Evolutionary conservation across 1,140 invertebrate genomes (phyloP).

Genomic region (Eciton burchellii): DNA sequence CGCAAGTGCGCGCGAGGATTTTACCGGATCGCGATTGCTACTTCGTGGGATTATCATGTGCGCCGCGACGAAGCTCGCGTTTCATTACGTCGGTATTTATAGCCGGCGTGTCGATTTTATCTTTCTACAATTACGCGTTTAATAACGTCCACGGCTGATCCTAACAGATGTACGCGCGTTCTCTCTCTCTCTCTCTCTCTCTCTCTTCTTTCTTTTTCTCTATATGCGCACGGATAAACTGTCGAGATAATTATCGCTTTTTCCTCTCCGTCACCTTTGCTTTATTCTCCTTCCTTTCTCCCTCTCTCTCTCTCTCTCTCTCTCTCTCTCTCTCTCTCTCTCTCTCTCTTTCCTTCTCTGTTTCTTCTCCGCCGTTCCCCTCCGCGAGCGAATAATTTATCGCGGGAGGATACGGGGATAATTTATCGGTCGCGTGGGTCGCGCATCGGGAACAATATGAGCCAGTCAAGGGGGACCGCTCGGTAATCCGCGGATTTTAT

Average conservation of each 20-base stretch:
- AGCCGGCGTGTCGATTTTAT: too few species aligned
- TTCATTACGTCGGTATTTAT: neutral
- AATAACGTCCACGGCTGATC: neutral
- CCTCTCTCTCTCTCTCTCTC: too few species aligned
- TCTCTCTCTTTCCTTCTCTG: neutral
- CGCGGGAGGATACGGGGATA: neutral
- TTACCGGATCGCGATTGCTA: neutral
- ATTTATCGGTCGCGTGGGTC: slow-evolving; percentile 22
- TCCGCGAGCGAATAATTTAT: neutral
- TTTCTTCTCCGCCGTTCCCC: neutral
- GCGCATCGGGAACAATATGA: slow-evolving; percentile 34
- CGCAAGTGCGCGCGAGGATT: neutral
- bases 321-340: neutral
- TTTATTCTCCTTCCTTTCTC: neutral
- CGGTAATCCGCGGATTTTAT: slow-evolving; percentile 35
- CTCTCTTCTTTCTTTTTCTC: too few species aligned
- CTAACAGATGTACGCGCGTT: neutral
- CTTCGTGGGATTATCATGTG: slow-evolving; percentile 3
- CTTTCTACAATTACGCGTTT: neutral
- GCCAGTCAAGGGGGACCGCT: slow-evolving; percentile 6
- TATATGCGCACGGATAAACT: too few species aligned
- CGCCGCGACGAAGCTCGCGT: slow-evolving; percentile 9
- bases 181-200: too few species aligned
- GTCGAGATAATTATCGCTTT: too few species aligned
- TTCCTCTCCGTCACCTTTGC: too few species aligned